Base-by-base conservation (phyloP, 2,113 vertebrate species). In the Xiphias gladius region DNA sequence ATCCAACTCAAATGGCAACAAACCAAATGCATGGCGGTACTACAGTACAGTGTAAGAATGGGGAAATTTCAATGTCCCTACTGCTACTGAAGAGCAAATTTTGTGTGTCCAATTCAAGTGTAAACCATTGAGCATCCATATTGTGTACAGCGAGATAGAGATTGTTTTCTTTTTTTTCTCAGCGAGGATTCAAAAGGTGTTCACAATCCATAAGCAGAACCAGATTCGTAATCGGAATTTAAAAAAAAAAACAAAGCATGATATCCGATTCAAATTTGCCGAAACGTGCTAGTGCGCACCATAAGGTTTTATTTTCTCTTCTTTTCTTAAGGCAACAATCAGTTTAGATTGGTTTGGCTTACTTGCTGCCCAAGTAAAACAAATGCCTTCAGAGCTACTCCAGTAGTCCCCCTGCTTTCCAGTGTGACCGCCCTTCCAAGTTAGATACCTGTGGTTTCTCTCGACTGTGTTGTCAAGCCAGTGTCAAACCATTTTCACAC, bases 401-500 rank as follows among this genome's bases (percentile, higher is more conserved):
- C 19, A n/a, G 20, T 4, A 35, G 20, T 10, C 58, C 9, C 37
- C 54, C 14, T 41, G 24, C 50, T 68, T 74, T 79, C 43, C 84
- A 85, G 37, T 10, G 62, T 63, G 68, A 80, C 73, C 73, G 79
- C 79, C 72, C 64, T 54, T 81, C 82, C 46, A 39, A 48, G 41
- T 39, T 39, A 14, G 82, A 83, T 83, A 83, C 83, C 83, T 80
- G 89, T 14, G 83, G 85, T 85, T 89, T 88, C 82, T 86, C 55
- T 85, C 63, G 30, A 89, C 81, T 89, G 84, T 90, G 83, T 74
- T 75, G 68, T 73, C 75, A 65, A 71, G 79, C 65, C 83, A 11
- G 74, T 35, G 75, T 89, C 69, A 66, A 76, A 77, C 80, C 76
- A 75, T 79, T 92, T 92, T 86, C 80, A 91, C 80, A 85, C 79